phyloP scores from a whole-genome alignment of 2,113 vertebrate species.

The Hucho hucho region DNA sequence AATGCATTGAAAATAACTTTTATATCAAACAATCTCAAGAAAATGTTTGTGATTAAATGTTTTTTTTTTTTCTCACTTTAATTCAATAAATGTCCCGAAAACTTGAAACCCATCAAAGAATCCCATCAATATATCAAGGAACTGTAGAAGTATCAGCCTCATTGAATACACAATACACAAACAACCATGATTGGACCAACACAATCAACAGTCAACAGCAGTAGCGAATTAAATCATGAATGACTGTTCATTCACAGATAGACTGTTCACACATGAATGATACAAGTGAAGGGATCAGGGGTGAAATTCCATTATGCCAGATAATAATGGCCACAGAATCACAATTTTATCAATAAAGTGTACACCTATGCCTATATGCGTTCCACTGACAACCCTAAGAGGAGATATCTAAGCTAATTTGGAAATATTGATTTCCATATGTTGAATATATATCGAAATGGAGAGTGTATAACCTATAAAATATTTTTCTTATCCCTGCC shows the following conservation, averaged over 20 bases:
- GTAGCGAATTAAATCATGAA: conserved; percentile 2
- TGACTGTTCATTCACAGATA: conserved; percentile 39
- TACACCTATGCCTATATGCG: neutral
- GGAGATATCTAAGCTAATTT: neutral
- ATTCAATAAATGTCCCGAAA: no score
- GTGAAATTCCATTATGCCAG: neutral
- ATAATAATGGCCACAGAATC: neutral
- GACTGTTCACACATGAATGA: conserved; percentile 39
- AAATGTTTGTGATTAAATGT: no score
- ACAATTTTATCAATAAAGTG: neutral
- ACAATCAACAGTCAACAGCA: neutral
- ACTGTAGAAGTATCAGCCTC: neutral
- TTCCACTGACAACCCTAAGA: neutral
- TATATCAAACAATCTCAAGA: neutral
- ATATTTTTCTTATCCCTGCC: neutral
- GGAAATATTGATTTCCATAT: neutral
- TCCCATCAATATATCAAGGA: neutral
- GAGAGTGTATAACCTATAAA: neutral
- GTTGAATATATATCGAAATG: neutral
- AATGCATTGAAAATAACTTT: neutral
- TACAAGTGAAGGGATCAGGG: neutral
- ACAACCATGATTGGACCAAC: neutral
- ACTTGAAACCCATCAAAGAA: no score
- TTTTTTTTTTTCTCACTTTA: no score
- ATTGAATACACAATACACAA: neutral